Conservation (phyloP, 1,140 invertebrate genomes). For the Lasaia peninsularis region DNA sequence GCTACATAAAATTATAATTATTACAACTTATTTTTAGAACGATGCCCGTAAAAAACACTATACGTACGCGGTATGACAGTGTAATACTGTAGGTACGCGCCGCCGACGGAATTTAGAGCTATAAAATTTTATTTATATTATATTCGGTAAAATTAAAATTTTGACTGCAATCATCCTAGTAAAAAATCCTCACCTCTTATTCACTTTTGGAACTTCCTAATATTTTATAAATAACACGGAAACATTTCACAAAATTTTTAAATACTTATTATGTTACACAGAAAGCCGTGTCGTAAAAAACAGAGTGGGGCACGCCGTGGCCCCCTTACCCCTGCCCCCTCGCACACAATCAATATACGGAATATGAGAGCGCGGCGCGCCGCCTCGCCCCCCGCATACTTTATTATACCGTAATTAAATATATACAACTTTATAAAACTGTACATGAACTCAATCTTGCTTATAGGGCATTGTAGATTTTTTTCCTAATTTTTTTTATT, state of each 20-base stretch:
- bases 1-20: constrained; percentile 78
- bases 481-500: constrained; percentile 17
- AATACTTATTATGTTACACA: constrained; percentile 78
- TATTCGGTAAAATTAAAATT: constrained; percentile 57
- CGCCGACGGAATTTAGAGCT: constrained; percentile 73
- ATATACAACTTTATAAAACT: constrained; percentile 73
- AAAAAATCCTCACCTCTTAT: constrained; percentile 65
- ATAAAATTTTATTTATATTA: constrained; percentile 73
- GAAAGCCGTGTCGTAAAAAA: constrained; percentile 77
- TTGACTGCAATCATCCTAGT: constrained; percentile 52
- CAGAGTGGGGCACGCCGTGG: constrained; percentile 75
- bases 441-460: constrained; percentile 35
- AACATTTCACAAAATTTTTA: constrained; percentile 76
- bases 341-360: constrained; percentile 77
- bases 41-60: constrained; percentile 78
- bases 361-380: constrained; percentile 76
- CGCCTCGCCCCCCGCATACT: constrained; percentile 73
- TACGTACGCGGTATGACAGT: constrained; percentile 77
- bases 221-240: constrained; percentile 74
- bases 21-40: constrained; percentile 78
- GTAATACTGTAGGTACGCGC: constrained; percentile 74
- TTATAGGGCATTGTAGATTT: constrained; percentile 23
- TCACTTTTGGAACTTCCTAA: constrained; percentile 65
- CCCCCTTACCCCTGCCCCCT: constrained; percentile 72
- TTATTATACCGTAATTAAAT: constrained; percentile 77